Conservation (phyloP, 2,888 invertebrate species). For the Amiota communis region DNA sequence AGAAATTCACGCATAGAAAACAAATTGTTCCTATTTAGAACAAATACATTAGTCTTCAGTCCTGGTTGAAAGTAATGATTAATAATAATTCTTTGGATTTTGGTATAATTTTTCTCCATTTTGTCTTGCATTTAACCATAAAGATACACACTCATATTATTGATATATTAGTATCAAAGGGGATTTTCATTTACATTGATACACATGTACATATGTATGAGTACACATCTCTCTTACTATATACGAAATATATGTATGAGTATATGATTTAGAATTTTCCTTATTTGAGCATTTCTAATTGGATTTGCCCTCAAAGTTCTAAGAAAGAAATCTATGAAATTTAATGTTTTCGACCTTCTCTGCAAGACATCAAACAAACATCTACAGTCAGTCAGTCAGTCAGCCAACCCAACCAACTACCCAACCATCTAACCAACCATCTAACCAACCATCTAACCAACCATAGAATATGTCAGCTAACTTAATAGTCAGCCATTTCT, state of each 20-base stretch:
- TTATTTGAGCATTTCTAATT: slow-evolving; percentile 65
- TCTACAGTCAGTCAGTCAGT: neutral
- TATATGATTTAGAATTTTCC: slow-evolving; percentile 50
- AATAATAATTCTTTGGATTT: too few relatives aligned
- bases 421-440: neutral
- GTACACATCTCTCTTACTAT: neutral
- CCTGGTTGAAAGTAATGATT: too few relatives aligned
- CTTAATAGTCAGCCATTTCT: too few relatives aligned
- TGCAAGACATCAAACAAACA: slow-evolving; percentile 16
- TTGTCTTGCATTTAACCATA: too few relatives aligned
- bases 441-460: slow-evolving; percentile 9
- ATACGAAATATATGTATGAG: too few relatives aligned
- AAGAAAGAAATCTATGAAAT: slow-evolving; percentile 70
- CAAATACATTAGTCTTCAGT: too few relatives aligned
- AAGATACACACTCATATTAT: too few relatives aligned
- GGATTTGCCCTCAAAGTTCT: slow-evolving; percentile 68
- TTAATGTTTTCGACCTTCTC: slow-evolving; percentile 57
- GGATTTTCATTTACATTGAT: too few relatives aligned
- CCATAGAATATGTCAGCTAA: neutral
- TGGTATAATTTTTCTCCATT: too few relatives aligned
- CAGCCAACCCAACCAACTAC: neutral
- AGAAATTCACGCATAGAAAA: too few relatives aligned
- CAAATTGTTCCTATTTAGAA: too few relatives aligned
- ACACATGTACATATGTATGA: slow-evolving; percentile 45
- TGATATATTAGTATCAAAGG: too few relatives aligned